Evolutionary conservation across 1,140 invertebrate genomes (phyloP).

Genomic region (Agrilus planipennis): DNA sequence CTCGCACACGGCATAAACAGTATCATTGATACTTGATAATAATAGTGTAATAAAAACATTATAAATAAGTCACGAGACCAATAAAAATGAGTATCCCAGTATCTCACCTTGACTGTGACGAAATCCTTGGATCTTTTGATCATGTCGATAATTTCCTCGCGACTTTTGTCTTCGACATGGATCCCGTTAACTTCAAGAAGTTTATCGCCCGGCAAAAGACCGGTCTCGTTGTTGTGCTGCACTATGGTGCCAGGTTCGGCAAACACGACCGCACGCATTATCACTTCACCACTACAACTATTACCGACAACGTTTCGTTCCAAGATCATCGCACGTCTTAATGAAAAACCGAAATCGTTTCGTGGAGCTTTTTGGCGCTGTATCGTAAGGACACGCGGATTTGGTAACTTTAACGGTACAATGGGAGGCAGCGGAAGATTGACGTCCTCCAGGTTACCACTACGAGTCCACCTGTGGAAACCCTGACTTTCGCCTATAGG

Average conservation of each 20-base stretch:
- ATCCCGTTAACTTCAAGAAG: conserved; percentile 84
- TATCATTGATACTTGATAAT: too few species aligned
- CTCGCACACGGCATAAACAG: too few species aligned
- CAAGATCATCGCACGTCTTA: conserved; percentile 74
- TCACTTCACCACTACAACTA: conserved; percentile 30
- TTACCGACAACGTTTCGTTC: conserved; percentile 36
- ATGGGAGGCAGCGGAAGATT: conserved; percentile 70
- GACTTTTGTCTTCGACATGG: conserved; percentile 68
- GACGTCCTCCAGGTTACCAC: conserved; percentile 58
- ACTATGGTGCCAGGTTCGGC: conserved; percentile 81
- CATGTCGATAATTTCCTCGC: conserved; percentile 89
- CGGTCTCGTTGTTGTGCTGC: conserved; percentile 63
- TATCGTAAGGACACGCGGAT: conserved; percentile 64
- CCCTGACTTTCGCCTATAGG: conserved; percentile 74
- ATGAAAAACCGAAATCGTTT: conserved; percentile 89
- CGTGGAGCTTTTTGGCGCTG: conserved; percentile 69
- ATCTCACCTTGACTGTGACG: conserved; percentile 71
- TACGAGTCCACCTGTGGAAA: conserved; percentile 59
- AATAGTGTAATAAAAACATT: too few species aligned
- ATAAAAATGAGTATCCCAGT: neutral
- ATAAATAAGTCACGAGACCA: too few species aligned
- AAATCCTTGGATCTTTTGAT: conserved; percentile 74
- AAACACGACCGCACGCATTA: conserved; percentile 72
- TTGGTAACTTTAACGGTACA: conserved; percentile 57
- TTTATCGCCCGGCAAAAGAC: conserved; percentile 84